Conservation (phyloP, 2,888 invertebrate genomes). For the Eilema griseolum region DNA sequence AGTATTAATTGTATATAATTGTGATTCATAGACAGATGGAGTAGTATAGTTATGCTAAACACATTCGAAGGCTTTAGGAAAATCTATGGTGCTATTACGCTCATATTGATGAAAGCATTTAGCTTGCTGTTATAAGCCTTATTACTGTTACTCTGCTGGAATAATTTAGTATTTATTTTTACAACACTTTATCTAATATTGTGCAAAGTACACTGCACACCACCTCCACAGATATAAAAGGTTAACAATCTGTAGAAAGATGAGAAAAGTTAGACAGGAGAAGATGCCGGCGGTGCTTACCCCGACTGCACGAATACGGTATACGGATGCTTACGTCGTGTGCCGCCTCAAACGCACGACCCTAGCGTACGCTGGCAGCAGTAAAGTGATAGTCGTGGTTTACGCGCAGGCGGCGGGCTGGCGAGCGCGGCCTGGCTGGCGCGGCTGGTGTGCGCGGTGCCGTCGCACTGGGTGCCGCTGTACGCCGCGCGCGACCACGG, state of each 20-base stretch:
- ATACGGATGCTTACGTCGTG: too few species aligned
- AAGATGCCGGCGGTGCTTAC: too few species aligned
- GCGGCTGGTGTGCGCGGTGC: slow-evolving; percentile 89
- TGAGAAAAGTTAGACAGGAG: too few species aligned
- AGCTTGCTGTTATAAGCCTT: too few species aligned
- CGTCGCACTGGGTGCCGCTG: slow-evolving; percentile 94
- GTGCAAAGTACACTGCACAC: too few species aligned
- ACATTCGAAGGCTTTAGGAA: background rate
- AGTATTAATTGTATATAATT: background rate
- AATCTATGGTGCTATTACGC: background rate
- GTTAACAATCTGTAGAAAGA: too few species aligned
- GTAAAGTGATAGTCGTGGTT: background rate
- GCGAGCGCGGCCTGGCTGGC: slow-evolving; percentile 89
- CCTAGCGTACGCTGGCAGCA: too few species aligned
- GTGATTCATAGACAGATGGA: background rate
- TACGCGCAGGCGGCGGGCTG: slow-evolving; percentile 75
- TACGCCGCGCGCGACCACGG: slow-evolving; percentile 95
- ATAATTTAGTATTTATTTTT: background rate
- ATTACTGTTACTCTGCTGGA: background rate
- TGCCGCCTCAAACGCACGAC: too few species aligned
- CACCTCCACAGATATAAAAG: too few species aligned
- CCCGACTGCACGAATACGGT: too few species aligned
- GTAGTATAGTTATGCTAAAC: background rate
- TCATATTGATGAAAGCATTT: background rate
- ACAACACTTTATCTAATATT: too few species aligned